Evolutionary conservation across 2,113 vertebrate genomes (phyloP).

Genomic region (Hemiprocne comata): DNA sequence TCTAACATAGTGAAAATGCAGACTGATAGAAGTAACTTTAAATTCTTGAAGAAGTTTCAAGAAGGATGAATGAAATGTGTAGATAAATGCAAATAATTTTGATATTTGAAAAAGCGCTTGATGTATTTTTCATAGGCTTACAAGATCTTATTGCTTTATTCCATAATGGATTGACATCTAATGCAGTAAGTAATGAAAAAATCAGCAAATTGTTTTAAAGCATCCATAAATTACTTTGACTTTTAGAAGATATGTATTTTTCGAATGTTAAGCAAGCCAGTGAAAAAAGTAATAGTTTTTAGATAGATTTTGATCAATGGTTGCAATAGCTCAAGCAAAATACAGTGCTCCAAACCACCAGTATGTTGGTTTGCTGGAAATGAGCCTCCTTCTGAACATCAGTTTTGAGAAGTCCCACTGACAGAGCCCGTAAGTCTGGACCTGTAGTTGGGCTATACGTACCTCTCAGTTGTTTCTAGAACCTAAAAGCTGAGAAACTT

Average conservation of each 20-base stretch:
- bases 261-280: not conserved
- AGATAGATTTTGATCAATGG: not conserved
- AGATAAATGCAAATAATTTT: not conserved
- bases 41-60: not conserved
- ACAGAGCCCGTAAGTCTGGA: not conserved
- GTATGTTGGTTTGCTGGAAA: not conserved
- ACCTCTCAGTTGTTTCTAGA: not conserved
- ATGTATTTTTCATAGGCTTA: not conserved
- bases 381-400: not conserved
- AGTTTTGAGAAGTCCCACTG: not conserved
- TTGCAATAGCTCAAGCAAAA: not conserved
- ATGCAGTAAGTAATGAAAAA: not conserved
- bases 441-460: accelerated
- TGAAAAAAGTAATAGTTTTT: not conserved
- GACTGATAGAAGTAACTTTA: not conserved
- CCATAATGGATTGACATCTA: not conserved
- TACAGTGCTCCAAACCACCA: not conserved
- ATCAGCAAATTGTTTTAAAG: not conserved
- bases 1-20: not conserved
- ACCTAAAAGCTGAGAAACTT: not conserved
- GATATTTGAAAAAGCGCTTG: not conserved
- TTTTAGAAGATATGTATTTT: not conserved
- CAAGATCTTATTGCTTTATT: not conserved
- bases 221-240: not conserved
- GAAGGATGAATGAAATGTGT: not conserved